Base-by-base conservation (phyloP, 2,113 vertebrate genomes). In the Odocoileus virginianus region DNA sequence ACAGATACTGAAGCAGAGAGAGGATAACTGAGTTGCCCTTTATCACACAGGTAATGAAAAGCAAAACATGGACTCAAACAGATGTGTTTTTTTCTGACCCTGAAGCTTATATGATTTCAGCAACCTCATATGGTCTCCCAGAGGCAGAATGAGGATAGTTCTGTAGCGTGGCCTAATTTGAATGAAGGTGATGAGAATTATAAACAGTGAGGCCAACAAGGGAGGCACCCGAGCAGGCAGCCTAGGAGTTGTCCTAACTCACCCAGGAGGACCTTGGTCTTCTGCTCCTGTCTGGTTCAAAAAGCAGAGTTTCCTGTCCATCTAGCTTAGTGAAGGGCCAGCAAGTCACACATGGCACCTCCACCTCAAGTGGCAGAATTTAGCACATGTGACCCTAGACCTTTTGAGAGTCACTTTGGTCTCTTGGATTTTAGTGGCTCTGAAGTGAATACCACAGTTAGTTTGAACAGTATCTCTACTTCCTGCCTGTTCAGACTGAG, bases 401-500 rank as follows among this genome's bases (percentile, higher is more conserved):
- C 95, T 97, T 83, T 67, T 5, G 54, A 97, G 13, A n/a, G 12
- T 84, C 45, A 58, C 16, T 93, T 97, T 79, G 3, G 33, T 50
- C 19, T 15, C 21, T 71, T 90, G 57, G 14, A 25, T 97, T 95
- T 97, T 36, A 85, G 15, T 16, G 61, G 54, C 25, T 50, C 11
- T 54, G 57, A 25, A 1, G 60, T 85, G 97, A 95, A 98, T 45
- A 79, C 6, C 50, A 23, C 57, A 60, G 61, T 92, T 92, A 78
- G 50, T 87, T 61, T 97, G 40, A 91, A 55, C 4, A 86, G 85
- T 74, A 78, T 84, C 94, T 57, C 28, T 92, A 40, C 76, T 97
- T 87, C 45, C 23, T 97, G 52, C 25, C 78, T 98, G 25, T 82
- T 96, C 92, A 61, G 61, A 91, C 54, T 87, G 23, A 97, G 3